Conservation (phyloP, 2,113 vertebrate species). For the Labrus mixtus region DNA sequence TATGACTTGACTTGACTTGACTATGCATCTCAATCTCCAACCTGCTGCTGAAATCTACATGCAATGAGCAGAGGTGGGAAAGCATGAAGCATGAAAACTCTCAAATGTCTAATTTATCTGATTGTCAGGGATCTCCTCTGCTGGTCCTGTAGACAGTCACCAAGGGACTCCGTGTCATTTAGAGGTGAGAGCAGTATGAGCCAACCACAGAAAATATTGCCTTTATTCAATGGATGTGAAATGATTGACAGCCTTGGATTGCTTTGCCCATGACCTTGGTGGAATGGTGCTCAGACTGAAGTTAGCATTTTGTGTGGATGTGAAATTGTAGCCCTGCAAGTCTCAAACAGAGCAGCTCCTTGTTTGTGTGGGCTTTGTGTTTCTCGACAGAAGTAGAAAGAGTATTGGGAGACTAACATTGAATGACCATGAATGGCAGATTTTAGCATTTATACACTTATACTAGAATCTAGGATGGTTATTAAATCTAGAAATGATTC, state of each 20-base stretch:
- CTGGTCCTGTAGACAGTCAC: constrained; percentile 42
- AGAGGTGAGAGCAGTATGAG: constrained; percentile 68
- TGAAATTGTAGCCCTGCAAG: constrained; percentile 33
- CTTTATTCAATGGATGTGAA: constrained; percentile 59
- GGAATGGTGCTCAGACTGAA: constrained; percentile 39
- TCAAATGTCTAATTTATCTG: constrained; percentile 48
- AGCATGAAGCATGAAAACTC: constrained; percentile 44
- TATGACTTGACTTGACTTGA: no score
- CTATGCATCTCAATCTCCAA: constrained; percentile 4
- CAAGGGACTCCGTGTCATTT: constrained; percentile 65
- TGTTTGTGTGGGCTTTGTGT: constrained; percentile 18
- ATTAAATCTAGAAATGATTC: neutral
- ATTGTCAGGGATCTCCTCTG: constrained; percentile 36
- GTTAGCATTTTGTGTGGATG: constrained; percentile 45
- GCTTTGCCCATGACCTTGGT: constrained; percentile 65
- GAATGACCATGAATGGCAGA: neutral
- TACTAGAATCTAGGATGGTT: neutral
- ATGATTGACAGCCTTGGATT: constrained; percentile 70
- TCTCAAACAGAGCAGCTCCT: constrained; percentile 13
- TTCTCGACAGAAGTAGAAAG: constrained; percentile 16
- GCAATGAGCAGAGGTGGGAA: constrained; percentile 33
- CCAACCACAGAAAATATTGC: constrained; percentile 65
- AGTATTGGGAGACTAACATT: neutral
- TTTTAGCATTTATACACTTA: no score
- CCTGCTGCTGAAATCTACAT: constrained; percentile 2